Percentiles rank a stretch among this genome's conserved stretches.
Evolutionary conservation across 2,113 vertebrate species (phyloP).

Genomic region (Reinhardtius hippoglossoides): DNA sequence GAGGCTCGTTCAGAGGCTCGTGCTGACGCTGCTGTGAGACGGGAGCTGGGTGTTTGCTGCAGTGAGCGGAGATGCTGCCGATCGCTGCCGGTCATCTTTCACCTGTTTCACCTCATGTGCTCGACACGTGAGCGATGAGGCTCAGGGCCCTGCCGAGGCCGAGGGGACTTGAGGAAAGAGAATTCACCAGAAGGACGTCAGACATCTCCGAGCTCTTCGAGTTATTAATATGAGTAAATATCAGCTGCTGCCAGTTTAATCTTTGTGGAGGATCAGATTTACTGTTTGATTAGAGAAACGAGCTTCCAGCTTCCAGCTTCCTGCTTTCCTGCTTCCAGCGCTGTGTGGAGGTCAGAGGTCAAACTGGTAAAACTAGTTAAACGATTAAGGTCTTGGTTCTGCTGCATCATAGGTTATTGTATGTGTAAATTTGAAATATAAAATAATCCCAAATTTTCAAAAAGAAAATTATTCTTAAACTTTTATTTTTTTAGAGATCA

Average conservation of each 20-base stretch:
- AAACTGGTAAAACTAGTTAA: too few species aligned
- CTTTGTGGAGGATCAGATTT: too few species aligned
- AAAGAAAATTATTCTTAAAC: too few species aligned
- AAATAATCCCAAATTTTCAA: too few species aligned
- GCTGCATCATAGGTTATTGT: too few species aligned
- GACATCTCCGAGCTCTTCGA: constrained; percentile 14
- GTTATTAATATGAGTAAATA: constrained; percentile 29
- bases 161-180: background rate
- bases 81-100: constrained; percentile 26
- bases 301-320: too few species aligned
- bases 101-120: constrained; percentile 42
- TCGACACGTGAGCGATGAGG: background rate
- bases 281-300: too few species aligned
- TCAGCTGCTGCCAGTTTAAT: constrained; percentile 23
- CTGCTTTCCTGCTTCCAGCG: too few species aligned
- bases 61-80: constrained; percentile 55
- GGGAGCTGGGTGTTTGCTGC: constrained; percentile 65
- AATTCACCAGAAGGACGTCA: background rate
- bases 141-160: background rate
- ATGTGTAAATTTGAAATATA: too few species aligned
- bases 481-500: too few species aligned
- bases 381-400: too few species aligned
- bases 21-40: constrained; percentile 61
- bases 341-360: too few species aligned
- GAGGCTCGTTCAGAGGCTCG: constrained; percentile 28